phyloP scores from a whole-genome alignment of 2,113 vertebrate species.

The Oreotrochilus melanogaster region DNA sequence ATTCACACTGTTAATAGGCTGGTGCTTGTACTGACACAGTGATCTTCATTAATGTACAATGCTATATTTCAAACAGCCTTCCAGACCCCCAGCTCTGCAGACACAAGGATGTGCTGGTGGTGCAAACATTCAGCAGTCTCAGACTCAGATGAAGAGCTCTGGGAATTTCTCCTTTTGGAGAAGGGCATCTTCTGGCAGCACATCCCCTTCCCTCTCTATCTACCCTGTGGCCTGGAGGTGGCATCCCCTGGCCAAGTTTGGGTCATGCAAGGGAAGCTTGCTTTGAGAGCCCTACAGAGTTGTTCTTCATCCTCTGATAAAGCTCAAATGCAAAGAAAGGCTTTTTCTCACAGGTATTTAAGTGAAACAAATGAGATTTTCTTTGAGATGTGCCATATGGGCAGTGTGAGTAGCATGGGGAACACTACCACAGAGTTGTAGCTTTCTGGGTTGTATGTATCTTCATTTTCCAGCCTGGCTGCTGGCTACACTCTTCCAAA shows the following conservation, averaged over 20 bases:
- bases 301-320: not conserved
- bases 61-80: not conserved
- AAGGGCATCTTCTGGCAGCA: not conserved
- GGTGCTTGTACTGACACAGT: not conserved
- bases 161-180: not conserved
- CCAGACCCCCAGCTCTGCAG: not conserved
- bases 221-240: not conserved
- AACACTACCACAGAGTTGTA: not conserved
- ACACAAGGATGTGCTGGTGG: not conserved
- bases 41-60: not conserved
- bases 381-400: not conserved
- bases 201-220: fast-evolving
- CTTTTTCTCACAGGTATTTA: not conserved
- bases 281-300: not conserved
- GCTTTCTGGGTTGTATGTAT: not conserved
- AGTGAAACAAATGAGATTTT: not conserved
- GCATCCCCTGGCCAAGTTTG: not conserved
- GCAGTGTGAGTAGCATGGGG: not conserved
- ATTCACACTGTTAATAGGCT: not conserved
- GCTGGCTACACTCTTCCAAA: not conserved
- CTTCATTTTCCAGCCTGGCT: fast-evolving
- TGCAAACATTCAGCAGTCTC: not conserved
- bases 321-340: fast-evolving
- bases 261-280: fast-evolving
- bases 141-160: not conserved